Base-by-base conservation (phyloP, 30 jellyfish, hydroid and myxozoan genomes). In the Aurelia aurita region DNA sequence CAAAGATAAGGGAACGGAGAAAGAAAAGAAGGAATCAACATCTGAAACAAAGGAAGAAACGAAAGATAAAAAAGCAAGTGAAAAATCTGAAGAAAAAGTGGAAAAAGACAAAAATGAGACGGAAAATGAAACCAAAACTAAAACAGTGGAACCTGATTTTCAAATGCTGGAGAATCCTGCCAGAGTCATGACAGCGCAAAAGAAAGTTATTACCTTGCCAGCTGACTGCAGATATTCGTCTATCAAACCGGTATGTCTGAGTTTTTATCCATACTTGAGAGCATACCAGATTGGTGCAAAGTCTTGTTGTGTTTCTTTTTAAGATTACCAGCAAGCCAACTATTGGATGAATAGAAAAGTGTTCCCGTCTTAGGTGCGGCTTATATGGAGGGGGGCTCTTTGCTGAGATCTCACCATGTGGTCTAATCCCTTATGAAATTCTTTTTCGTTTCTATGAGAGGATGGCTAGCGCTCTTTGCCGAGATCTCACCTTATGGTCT, bases 131-230 rank as follows among this genome's bases (percentile, higher is more conserved):
- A 32, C 80, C 22, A 74, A 86, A 51, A 29, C 70, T 5, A 86
- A 86, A 76, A 27, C 74, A 35, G 74, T 82, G 16, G 98, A 93
- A 70, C 96, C 98, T 10, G 98, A 93, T 62, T 93, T 81, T 54
- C 89, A 93, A 73, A 87, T 87, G 96, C 22, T 93, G n/a, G 98
- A 93, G 32, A 93, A 93, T 68, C 98, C 98, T 58, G 96, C 98
- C 16, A 89, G 98, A n/a, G 98, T 93, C 25, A 72, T 93, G 91
- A 92, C 96, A 29, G 97, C 96, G 7, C 98, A 93, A 55, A 59
- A 82, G 69, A 93, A 93, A 68, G 95, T 89, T 46, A 63, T 93
- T 12, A 11, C 96, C 12, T 20, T 80, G 23, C 77, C 91, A 19
- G 81, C 81, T 15, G 90, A 79, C 25, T 51, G 94, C 72, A 93